Percentiles rank a stretch among this genome's conserved stretches.
These are phyloP conservation scores for Stictonetta naevosa DNA, from an alignment of 2,113 vertebrate genomes.

Conservation along the genomic window DNA sequence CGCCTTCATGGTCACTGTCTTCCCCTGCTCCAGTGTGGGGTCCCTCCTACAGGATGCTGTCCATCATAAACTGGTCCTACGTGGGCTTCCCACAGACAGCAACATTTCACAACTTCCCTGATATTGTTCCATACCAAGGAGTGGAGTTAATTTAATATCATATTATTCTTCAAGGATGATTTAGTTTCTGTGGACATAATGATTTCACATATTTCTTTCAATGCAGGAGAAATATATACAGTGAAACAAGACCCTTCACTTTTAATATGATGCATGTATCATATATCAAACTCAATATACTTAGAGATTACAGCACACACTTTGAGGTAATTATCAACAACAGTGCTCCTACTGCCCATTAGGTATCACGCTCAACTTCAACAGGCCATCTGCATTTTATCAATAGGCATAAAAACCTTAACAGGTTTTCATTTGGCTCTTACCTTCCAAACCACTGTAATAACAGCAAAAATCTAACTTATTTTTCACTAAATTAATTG, in stretches of 20 bases:
- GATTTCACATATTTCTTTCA: not conserved
- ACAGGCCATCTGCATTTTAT: not conserved
- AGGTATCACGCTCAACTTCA: not conserved
- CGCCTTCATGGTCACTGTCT: too few species aligned
- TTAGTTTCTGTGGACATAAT: fast-evolving
- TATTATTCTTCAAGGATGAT: not conserved
- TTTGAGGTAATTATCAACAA: not conserved
- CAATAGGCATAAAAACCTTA: not conserved
- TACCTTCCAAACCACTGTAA: not conserved
- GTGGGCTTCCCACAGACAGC: too few species aligned
- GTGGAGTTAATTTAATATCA: not conserved
- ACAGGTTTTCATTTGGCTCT: not conserved
- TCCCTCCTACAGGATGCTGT: too few species aligned
- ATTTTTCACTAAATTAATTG: constrained; percentile 31
- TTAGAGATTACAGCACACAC: not conserved
- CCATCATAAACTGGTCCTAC: too few species aligned
- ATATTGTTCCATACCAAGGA: too few species aligned
- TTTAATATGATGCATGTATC: not conserved
- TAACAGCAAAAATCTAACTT: not conserved
- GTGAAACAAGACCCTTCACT: not conserved
- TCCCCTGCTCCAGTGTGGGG: too few species aligned
- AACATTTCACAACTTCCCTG: too few species aligned
- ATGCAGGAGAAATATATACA: not conserved
- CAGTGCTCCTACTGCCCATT: not conserved
- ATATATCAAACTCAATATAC: not conserved